Percentiles rank a stretch among this genome's conserved stretches.
Conservation (phyloP, 2,888 invertebrate genomes). For the Luperina testacea region DNA sequence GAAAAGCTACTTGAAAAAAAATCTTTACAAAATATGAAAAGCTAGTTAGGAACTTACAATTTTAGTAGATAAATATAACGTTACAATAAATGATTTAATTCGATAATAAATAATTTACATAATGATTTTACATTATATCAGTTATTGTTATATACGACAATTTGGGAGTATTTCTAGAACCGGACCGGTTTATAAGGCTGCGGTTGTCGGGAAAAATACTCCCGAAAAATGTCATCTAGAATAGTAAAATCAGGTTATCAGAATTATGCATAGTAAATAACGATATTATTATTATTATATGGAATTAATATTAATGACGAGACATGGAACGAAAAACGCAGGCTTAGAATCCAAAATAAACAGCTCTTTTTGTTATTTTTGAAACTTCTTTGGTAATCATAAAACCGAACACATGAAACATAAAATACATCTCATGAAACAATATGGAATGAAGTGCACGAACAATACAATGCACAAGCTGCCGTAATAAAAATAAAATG, state of each 20-base stretch:
- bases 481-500: slow-evolving; percentile 86
- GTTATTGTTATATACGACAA: slow-evolving; percentile 78
- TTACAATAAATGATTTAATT: slow-evolving; percentile 81
- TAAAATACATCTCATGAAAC: slow-evolving; percentile 77
- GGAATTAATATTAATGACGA: slow-evolving; percentile 82
- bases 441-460: slow-evolving; percentile 84
- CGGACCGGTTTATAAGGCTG: slow-evolving; percentile 65
- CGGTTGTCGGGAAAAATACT: slow-evolving; percentile 82
- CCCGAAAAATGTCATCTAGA: slow-evolving; percentile 79
- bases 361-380: slow-evolving; percentile 77
- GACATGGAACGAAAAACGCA: slow-evolving; percentile 78
- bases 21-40: slow-evolving; percentile 84
- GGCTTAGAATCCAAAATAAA: slow-evolving; percentile 71
- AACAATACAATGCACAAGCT: slow-evolving; percentile 86
- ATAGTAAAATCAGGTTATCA: slow-evolving; percentile 80
- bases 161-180: slow-evolving; percentile 85
- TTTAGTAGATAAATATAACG: slow-evolving; percentile 87
- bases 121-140: slow-evolving; percentile 83
- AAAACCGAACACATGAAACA: slow-evolving; percentile 81
- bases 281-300: slow-evolving; percentile 78
- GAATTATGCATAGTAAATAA: slow-evolving; percentile 87
- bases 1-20: slow-evolving; percentile 77
- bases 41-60: slow-evolving; percentile 90
- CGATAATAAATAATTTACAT: slow-evolving; percentile 88
- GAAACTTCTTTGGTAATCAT: slow-evolving; percentile 86